phyloP scores from a whole-genome alignment of 2,113 vertebrate species.

The Syngnathus floridae region DNA sequence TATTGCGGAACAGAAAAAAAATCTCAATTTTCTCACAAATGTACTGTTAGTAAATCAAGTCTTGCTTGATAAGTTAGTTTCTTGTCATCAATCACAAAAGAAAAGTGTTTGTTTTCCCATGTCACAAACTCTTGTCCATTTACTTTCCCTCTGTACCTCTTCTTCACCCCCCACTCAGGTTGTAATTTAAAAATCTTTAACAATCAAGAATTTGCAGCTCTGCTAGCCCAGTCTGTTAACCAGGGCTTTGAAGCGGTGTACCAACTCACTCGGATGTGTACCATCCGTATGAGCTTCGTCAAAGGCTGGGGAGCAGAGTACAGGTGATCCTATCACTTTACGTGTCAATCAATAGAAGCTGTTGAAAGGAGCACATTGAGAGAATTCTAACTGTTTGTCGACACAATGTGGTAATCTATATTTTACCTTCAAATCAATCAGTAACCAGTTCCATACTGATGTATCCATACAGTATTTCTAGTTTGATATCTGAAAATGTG shows the following conservation, averaged over 20 bases:
- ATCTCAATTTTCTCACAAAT: too few relatives aligned
- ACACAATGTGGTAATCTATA: background rate
- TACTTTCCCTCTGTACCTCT: background rate
- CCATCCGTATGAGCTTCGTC: constrained; percentile 98
- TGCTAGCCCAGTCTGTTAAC: constrained; percentile 96
- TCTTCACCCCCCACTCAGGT: constrained; percentile 62
- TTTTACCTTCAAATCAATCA: too few relatives aligned
- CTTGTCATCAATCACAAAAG: too few relatives aligned
- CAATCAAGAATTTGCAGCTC: constrained; percentile 96
- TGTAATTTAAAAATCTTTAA: constrained; percentile 99
- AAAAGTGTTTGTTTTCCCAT: background rate
- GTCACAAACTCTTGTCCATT: background rate
- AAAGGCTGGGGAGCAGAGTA: constrained; percentile 99
- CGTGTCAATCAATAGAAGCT: background rate
- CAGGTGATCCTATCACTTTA: constrained; percentile 68
- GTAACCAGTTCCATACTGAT: background rate
- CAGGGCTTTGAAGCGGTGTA: constrained; percentile 98
- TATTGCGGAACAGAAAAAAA: too few relatives aligned
- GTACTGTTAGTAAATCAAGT: too few relatives aligned
- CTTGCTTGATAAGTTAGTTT: too few relatives aligned
- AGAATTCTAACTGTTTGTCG: background rate
- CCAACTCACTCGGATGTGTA: constrained; percentile 98
- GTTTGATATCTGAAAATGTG: background rate
- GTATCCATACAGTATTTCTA: background rate
- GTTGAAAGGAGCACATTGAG: background rate